Base-by-base conservation (phyloP, 1,140 invertebrate species). In the Pectinophora gossypiella region DNA sequence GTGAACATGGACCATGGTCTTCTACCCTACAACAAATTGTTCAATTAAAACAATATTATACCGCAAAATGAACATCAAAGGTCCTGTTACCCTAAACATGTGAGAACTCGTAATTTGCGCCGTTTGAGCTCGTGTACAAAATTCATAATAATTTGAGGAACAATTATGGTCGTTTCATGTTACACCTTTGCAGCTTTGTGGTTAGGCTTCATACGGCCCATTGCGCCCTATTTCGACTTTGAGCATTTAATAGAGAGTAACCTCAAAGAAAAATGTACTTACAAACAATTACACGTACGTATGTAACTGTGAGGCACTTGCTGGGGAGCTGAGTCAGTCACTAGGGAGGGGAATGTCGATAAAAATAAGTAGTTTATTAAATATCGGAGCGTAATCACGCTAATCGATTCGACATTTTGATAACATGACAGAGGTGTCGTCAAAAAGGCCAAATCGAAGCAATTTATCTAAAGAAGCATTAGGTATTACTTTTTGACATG, bases 211-310 rank as follows among this genome's bases (percentile, higher is more conserved):
- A n/a, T n/a, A n/a, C n/a, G 71, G 59, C 61, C 68, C 75, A 82
- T 77, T 82, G 73, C 80, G 69, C 76, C 70, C 77, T 76, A 86
- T 86, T 86, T 84, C 1, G 68, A 76, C 75, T 84, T 79, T 69
- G 72, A 82, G 78, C 70, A 65, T 72, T 77, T 86, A 86, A 86
- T 86, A 84, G 80, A 82, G 82, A 85, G 78, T 86, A 81, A 86
- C 83, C 76, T 86, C 83, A 86, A 86, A 86, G 83, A 86, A 86
- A 86, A 86, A 86, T 86, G 77, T 84, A 84, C 83, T 84, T 77
- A 68, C 75, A 74, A 81, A 82, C 80, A 83, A 86, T 84, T 84
- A 86, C 76, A 79, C 74, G 72, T 86, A 84, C 66, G 75, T 84
- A 84, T 79, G 76, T 80, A 82, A 78, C 72, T 81, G 80, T 76